Percentiles rank a stretch among this genome's conserved stretches.
phyloP scores from a whole-genome alignment of 2,113 vertebrate genomes.

The Triplophysa dalaica region DNA sequence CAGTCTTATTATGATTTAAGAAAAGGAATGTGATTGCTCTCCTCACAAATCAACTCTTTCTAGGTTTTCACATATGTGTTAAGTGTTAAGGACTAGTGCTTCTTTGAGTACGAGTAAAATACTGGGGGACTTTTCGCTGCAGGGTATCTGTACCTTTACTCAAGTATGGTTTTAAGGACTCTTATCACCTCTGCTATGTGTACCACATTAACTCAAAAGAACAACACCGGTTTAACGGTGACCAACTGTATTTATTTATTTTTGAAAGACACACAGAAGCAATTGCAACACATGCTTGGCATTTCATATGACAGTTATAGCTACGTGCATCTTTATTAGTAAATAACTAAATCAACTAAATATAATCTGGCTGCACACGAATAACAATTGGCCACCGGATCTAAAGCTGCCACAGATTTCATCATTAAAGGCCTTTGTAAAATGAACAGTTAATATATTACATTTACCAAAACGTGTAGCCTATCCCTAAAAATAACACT shows the following conservation, averaged over 20 bases:
- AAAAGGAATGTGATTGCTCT: too few species aligned
- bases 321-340: slow-evolving; percentile 7
- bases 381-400: background rate
- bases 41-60: too few species aligned
- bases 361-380: slow-evolving; percentile 11
- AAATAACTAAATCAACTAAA: background rate
- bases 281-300: slow-evolving; percentile 20
- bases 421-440: background rate
- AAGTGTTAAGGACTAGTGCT: too few species aligned
- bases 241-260: slow-evolving; percentile 29
- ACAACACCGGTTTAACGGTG: background rate
- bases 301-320: background rate
- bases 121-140: too few species aligned
- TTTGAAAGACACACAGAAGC: background rate
- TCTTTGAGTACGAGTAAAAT: too few species aligned
- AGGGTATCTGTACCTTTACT: too few species aligned
- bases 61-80: too few species aligned
- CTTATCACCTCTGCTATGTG: background rate
- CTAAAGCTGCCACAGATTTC: slow-evolving; percentile 12
- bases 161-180: too few species aligned
- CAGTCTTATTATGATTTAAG: too few species aligned
- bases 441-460: slow-evolving; percentile 7
- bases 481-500: background rate
- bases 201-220: background rate
- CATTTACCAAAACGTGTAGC: slow-evolving; percentile 12